Base-by-base conservation (phyloP, 1,140 invertebrate genomes). In the Marisa cornuarietis region DNA sequence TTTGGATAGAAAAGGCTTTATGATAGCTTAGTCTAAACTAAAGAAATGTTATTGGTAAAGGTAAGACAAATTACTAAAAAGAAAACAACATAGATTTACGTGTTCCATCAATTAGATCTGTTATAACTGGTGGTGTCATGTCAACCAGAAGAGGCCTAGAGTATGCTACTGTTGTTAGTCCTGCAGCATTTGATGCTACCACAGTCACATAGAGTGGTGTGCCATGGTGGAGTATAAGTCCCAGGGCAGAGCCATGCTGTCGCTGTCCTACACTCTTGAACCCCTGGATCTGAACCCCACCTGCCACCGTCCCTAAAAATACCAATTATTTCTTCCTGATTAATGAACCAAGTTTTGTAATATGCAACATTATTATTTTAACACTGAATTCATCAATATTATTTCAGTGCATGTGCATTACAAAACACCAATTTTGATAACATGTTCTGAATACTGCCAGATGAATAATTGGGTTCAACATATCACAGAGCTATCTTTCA, bases 181-280 rank as follows among this genome's bases (percentile, higher is more conserved):
- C 85, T n/a, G 85, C 85, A 18, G 81, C 78, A 78, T 86, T 87
- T 8, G 82, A 80, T n/a, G 86, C 85, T n/a, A 87, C 58, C 24
- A 86, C 85, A 16, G 85, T 86, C 26, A 86, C 78, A 68, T 83
- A 83, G 9, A 87, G 71, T 18, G 49, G 66, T 26, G 81, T 81
- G n/a, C 82, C 81, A 52, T 86, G 83, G 0, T 78, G 79, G 18
- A 87, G 81, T 11, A 31, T 78, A 10, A 87, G 74, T 18, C 75
- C 81, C 18, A 72, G 76, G 22, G 81, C 80, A 24, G 62, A 80
- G 16, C 82, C 86, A 82, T 84, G 84, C 22, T 80, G 83, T 52
- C 77, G 76, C 18, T 68, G 62, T n/a, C 85, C 85, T 13, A 84
- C 86, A 76, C 83, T 83, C n/a, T 79, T 58, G 71, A 83, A 87